These are phyloP conservation scores for Nicator chloris DNA, from an alignment of 2,113 vertebrate species.

Conservation along the genomic window DNA sequence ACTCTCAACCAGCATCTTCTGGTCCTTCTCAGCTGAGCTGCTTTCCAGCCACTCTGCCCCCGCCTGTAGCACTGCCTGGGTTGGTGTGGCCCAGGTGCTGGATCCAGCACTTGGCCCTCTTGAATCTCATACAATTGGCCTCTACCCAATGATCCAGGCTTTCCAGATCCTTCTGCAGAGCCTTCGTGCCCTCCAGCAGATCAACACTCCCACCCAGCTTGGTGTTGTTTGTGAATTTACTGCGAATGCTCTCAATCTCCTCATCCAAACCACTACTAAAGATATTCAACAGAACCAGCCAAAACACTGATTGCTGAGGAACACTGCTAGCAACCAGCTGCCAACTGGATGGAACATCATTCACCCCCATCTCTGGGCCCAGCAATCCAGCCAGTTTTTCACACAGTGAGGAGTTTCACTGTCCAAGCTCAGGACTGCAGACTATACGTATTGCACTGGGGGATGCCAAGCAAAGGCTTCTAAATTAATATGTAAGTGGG, in stretches of 20 bases:
- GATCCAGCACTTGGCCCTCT: background rate
- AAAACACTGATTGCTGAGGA: background rate
- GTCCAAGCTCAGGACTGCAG: background rate
- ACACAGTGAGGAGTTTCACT: background rate
- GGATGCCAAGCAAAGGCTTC: background rate
- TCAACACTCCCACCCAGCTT: background rate
- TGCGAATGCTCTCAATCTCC: background rate
- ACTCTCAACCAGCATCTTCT: background rate
- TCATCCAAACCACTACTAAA: background rate
- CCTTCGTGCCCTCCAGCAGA: background rate
- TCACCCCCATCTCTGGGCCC: background rate
- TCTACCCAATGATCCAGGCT: rapidly evolving
- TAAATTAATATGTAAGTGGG: background rate
- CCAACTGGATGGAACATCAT: background rate
- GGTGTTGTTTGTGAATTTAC: background rate
- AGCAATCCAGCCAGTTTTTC: background rate
- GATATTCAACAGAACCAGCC: background rate
- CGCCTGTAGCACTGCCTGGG: background rate
- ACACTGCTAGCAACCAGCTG: background rate
- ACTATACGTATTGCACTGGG: background rate
- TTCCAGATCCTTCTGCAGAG: background rate
- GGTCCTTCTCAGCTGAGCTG: background rate
- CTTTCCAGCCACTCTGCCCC: background rate
- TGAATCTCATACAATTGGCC: background rate
- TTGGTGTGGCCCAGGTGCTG: background rate